Conservation (phyloP, 2,888 invertebrate genomes). For the Hypomecis punctinalis region DNA sequence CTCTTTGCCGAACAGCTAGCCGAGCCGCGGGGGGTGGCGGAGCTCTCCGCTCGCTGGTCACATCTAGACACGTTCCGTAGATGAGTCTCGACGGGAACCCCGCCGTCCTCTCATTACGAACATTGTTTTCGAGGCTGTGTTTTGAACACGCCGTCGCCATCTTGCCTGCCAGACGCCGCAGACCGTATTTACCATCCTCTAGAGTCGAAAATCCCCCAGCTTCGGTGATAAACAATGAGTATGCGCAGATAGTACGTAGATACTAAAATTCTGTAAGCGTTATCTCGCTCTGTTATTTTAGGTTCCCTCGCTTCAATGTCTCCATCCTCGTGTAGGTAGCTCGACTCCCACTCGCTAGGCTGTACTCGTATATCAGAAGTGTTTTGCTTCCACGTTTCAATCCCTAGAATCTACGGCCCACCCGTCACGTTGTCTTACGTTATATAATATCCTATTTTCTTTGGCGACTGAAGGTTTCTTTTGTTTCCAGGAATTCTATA, state of each 20-base stretch:
- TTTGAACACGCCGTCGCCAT: constrained; percentile 57
- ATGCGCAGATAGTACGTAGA: constrained; percentile 49
- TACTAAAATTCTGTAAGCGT: constrained; percentile 44
- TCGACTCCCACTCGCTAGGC: background rate
- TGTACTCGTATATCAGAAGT: background rate
- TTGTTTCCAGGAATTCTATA: constrained; percentile 1
- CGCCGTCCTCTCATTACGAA: constrained; percentile 65
- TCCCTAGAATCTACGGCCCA: background rate
- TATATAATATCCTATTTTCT: constrained; percentile 14
- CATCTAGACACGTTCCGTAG: constrained; percentile 59
- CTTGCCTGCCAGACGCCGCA: constrained; percentile 43
- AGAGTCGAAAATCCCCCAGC: constrained; percentile 44
- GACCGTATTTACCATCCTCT: constrained; percentile 41
- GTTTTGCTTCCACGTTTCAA: constrained; percentile 4
- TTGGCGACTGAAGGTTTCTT: constrained; percentile 6
- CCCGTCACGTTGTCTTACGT: constrained; percentile 4
- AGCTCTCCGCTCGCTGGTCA: constrained; percentile 51
- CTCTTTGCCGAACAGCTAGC: constrained; percentile 44
- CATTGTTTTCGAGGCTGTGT: constrained; percentile 64
- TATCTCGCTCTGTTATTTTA: constrained; percentile 36
- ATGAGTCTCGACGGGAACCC: constrained; percentile 66
- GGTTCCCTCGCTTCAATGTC: constrained; percentile 28
- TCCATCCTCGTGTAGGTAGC: constrained; percentile 26
- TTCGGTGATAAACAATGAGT: constrained; percentile 43
- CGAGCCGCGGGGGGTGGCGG: constrained; percentile 44